Conservation (phyloP, 2,888 invertebrate species). For the Taphrorychus bicolor region DNA sequence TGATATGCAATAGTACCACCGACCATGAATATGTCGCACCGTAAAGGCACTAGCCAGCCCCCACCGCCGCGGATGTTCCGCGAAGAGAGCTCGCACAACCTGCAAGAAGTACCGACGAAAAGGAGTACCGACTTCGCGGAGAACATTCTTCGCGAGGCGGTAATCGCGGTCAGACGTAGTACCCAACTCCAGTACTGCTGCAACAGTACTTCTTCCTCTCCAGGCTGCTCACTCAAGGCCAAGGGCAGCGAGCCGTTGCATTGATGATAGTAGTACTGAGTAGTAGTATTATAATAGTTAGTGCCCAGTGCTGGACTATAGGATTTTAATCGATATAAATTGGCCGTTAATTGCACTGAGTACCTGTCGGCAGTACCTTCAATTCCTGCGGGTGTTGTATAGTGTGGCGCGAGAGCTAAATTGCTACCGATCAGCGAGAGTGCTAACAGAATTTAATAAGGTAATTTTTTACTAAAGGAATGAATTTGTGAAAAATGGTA, state of each 20-base stretch:
- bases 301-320: background rate
- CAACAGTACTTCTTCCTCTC: constrained; percentile 15
- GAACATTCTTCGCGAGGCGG: constrained; percentile 37
- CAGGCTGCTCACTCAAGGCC: constrained; percentile 37
- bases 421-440: background rate
- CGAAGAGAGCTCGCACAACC: constrained; percentile 36
- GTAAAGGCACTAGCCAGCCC: constrained; percentile 27
- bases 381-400: background rate
- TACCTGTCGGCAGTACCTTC: background rate
- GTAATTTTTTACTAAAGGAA: background rate
- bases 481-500: background rate
- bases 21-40: constrained; percentile 30
- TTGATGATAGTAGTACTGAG: constrained; percentile 34
- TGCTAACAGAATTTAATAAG: constrained; percentile 10
- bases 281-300: constrained; percentile 19
- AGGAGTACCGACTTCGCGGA: constrained; percentile 34
- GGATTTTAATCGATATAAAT: background rate
- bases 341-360: background rate
- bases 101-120: constrained; percentile 36
- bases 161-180: constrained; percentile 36
- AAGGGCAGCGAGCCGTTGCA: constrained; percentile 37
- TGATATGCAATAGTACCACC: constrained; percentile 24
- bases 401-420: background rate
- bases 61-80: constrained; percentile 26
- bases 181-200: constrained; percentile 9